A percentile compares a stretch with the other conserved stretches of the same genome.
phyloP scores from a whole-genome alignment of 1,140 invertebrate genomes.

The Formica selysi region DNA sequence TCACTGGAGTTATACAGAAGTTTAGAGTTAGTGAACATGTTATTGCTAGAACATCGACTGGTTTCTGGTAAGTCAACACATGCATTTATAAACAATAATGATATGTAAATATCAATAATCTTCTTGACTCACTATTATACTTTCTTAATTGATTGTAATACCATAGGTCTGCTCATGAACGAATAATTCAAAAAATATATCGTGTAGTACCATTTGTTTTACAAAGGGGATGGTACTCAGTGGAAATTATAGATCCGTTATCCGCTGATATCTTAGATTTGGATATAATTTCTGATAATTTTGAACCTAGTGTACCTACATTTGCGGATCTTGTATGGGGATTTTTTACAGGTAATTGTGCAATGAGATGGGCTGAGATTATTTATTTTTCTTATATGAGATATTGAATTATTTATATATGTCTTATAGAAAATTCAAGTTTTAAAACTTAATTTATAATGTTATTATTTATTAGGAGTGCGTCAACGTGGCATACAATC shows the following conservation, averaged over 20 bases:
- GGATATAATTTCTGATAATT: constrained; percentile 92
- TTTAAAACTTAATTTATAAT: constrained; percentile 12
- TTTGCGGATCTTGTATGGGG: constrained; percentile 93
- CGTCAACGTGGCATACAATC: constrained; percentile 92
- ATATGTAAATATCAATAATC: neutral
- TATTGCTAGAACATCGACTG: constrained; percentile 90
- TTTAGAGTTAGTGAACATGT: constrained; percentile 92
- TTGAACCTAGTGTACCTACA: constrained; percentile 90
- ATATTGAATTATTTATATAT: constrained; percentile 1
- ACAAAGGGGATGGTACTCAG: constrained; percentile 87
- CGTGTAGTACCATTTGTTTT: constrained; percentile 92
- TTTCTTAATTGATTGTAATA: neutral
- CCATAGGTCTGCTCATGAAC: constrained; percentile 90
- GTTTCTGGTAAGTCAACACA: constrained; percentile 90
- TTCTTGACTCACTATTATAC: neutral
- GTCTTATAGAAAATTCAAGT: constrained; percentile 21
- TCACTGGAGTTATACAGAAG: constrained; percentile 91
- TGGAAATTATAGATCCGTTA: constrained; percentile 91
- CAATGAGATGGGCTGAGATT: neutral
- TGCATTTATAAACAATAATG: neutral
- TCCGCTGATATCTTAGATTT: constrained; percentile 92
- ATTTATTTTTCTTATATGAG: neutral
- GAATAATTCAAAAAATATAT: constrained; percentile 90
- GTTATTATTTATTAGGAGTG: constrained; percentile 81
- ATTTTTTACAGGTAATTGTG: constrained; percentile 89